Base-by-base conservation (phyloP, 2,888 invertebrate genomes). In the Dilophus febrilis region DNA sequence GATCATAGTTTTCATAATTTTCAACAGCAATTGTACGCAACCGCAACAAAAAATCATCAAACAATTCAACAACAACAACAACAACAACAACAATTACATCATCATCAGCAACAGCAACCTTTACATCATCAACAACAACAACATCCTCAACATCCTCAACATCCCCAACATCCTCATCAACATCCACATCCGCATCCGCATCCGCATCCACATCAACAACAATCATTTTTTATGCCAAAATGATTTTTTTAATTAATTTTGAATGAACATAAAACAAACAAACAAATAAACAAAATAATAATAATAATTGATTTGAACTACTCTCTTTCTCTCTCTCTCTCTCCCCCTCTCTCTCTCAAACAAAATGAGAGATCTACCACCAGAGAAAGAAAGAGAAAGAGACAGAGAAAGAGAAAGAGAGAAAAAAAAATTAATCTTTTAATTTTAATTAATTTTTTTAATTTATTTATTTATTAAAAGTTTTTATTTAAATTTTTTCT, bases 1-100 rank as follows among this genome's bases (percentile, higher is more conserved):
- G 90, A 88, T 54, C 87, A 87, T 62, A 90, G 90, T 70, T 91
- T 84, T 67, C 90, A 90, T 64, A 86, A 90, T 65, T 91, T 91
- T 69, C 91, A 91, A 58, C 91, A 91, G 61, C 90, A 90, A 63
- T 65, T 91, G 49, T 91, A 91, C 64, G 90, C 91, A 45, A 91
- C 90, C 10, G 76, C 77, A 47, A 79, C 81, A 31, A 68, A 80
- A 48, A 74, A 71, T 56, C n/a, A n/a, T n/a, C 72, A 73, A 50
- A 63, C 64, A 47, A 54, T 43, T 53, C 56, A 49, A 41, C 50
- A 45, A 19, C 12, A 41, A 46, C 43, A 27, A 48, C 29, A 29
- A 11, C 29, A 29, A n/a, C 32, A 32, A 32, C 17, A 13, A 13
- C 32, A 32, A 16, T 11, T 14, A 33, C 33, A 33, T 3, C 33